phyloP scores from a whole-genome alignment of 2,888 invertebrate genomes.

The Ryuthela nishihirai region DNA sequence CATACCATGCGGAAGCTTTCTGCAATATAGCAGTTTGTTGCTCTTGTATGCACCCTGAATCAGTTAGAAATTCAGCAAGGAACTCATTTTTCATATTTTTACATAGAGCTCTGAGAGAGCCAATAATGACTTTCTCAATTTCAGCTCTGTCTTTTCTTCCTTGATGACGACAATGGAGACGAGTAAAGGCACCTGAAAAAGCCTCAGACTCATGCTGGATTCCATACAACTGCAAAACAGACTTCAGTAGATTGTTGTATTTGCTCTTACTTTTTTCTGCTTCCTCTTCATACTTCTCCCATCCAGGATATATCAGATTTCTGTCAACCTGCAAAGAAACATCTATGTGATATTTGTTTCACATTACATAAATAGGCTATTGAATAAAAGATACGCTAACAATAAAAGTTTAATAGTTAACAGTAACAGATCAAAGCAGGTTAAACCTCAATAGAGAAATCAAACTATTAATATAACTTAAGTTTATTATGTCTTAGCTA shows the following conservation, averaged over 20 bases:
- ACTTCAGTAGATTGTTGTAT: conserved; percentile 16
- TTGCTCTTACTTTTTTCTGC: conserved; percentile 23
- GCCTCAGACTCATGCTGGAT: conserved; percentile 36
- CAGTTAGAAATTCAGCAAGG: conserved; percentile 18
- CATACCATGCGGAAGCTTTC: conserved; percentile 36
- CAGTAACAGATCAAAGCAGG: too few species aligned
- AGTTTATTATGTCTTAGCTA: too few species aligned
- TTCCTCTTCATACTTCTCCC: conserved; percentile 32
- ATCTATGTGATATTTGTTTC: too few species aligned
- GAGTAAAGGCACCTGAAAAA: conserved; percentile 26
- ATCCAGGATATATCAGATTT: conserved; percentile 32
- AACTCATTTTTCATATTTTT: conserved; percentile 24
- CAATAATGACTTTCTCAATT: conserved; percentile 21
- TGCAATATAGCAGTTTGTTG: background rate
- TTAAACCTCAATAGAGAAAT: too few species aligned
- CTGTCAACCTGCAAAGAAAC: conserved; percentile 20
- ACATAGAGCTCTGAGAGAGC: conserved; percentile 10
- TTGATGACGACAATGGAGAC: conserved; percentile 24
- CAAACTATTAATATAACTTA: too few species aligned
- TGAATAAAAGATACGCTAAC: too few species aligned
- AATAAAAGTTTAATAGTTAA: too few species aligned
- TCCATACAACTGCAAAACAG: conserved; percentile 33
- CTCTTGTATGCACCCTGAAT: too few species aligned
- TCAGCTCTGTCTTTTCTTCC: conserved; percentile 25
- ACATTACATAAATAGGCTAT: too few species aligned